A percentile compares a stretch with the other conserved stretches of the same genome.
Conservation (phyloP, 2,113 vertebrate species). For the Micronycteris hirsuta region DNA sequence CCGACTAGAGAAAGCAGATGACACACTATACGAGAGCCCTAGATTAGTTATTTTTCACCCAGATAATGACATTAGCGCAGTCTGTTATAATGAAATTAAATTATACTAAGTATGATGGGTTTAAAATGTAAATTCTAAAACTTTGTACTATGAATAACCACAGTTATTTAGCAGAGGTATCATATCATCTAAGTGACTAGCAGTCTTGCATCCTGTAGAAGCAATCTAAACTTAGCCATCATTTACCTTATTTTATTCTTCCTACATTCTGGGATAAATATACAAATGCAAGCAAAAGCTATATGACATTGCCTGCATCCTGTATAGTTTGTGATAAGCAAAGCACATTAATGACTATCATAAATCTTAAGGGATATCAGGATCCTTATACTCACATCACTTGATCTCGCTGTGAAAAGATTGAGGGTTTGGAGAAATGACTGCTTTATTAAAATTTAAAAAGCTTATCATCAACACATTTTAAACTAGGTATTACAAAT, state of each 20-base stretch:
- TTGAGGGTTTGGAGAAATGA: not conserved
- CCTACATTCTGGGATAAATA: not conserved
- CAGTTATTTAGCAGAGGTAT: not conserved
- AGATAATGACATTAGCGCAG: not conserved
- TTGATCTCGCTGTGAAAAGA: not conserved
- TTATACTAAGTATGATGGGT: not conserved
- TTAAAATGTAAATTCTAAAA: not conserved
- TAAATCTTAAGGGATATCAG: not conserved
- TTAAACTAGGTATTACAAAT: not conserved
- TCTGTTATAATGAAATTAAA: not conserved
- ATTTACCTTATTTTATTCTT: conserved; percentile 28
- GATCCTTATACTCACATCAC: not conserved
- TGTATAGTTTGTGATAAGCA: conserved; percentile 24
- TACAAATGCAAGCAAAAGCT: not conserved
- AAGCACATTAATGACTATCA: conserved; percentile 39
- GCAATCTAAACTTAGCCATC: not conserved
- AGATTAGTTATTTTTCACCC: not conserved
- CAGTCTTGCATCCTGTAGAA: not conserved
- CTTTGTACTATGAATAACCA: not conserved
- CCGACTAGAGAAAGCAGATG: not conserved
- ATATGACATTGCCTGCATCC: not conserved
- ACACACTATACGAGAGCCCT: not conserved
- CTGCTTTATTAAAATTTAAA: not conserved
- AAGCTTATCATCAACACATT: not conserved
- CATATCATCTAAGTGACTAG: not conserved